Evolutionary conservation across 1,140 invertebrate species (phyloP).

Genomic region (Conopomorpha cramerella): DNA sequence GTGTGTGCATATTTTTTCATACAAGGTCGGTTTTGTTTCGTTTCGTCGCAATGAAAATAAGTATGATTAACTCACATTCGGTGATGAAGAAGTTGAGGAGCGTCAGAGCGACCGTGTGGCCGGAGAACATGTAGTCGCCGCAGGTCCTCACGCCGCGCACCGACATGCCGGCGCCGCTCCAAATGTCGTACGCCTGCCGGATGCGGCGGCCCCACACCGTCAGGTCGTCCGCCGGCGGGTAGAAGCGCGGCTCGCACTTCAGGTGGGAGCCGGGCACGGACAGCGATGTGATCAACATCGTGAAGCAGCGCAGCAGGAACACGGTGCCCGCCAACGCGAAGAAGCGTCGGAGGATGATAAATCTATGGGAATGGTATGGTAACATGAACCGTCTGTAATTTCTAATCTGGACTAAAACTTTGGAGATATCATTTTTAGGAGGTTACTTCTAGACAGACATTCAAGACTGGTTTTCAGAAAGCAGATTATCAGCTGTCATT

Average conservation of each 20-base stretch:
- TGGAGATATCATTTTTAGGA: too few species aligned
- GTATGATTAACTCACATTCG: conserved; percentile 84
- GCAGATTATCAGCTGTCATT: not conserved
- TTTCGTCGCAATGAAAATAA: conserved; percentile 15
- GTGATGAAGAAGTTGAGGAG: conserved; percentile 99
- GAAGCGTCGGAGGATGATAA: conserved; percentile 92
- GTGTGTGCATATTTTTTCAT: too few species aligned
- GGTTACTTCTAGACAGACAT: too few species aligned
- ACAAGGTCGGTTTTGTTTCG: too few species aligned
- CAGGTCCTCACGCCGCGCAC: conserved; percentile 97
- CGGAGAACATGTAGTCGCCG: conserved; percentile 99
- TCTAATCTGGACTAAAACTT: too few species aligned
- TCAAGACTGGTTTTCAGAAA: too few species aligned
- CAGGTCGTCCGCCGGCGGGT: conserved; percentile 54
- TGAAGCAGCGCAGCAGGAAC: conserved; percentile 94
- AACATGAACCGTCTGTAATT: not conserved
- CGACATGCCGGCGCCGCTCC: conserved; percentile 95
- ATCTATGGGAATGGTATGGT: conserved; percentile 64
- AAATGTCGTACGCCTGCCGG: conserved; percentile 89
- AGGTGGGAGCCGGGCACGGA: conserved; percentile 96
- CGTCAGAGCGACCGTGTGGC: conserved; percentile 96
- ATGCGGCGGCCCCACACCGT: conserved; percentile 54
- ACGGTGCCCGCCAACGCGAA: conserved; percentile 96
- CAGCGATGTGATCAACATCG: conserved; percentile 98
- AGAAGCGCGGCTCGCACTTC: conserved; percentile 88